Evolutionary conservation across 2,113 vertebrate species (phyloP).

Genomic region (Lepus americanus): DNA sequence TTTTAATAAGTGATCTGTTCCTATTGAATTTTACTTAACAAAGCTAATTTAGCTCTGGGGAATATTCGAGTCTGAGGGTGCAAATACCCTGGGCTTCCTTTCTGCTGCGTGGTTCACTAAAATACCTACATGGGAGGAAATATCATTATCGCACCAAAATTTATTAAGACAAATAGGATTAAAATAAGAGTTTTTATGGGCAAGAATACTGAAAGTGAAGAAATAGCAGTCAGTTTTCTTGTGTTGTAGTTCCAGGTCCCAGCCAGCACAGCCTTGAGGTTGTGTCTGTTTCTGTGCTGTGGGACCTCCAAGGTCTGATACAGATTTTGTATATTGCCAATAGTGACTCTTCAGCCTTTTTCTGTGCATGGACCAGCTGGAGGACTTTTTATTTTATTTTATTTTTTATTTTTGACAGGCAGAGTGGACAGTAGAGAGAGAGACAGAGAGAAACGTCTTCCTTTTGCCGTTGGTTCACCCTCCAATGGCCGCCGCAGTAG

Average conservation of each 20-base stretch:
- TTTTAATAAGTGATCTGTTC: not conserved
- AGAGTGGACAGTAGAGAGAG: no score
- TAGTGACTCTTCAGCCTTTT: not conserved
- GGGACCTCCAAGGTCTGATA: not conserved
- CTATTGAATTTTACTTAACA: constrained; percentile 1
- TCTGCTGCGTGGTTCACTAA: not conserved
- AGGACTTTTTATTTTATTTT: not conserved
- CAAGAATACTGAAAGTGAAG: not conserved
- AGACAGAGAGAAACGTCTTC: no score
- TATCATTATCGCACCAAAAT: not conserved
- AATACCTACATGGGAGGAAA: not conserved
- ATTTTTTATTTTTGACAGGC: no score
- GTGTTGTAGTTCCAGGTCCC: not conserved
- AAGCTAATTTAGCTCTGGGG: not conserved
- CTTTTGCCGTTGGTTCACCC: no score
- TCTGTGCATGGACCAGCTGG: no score
- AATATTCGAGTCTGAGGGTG: not conserved
- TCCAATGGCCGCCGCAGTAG: no score
- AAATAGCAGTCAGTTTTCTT: not conserved
- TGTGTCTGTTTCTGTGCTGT: not conserved
- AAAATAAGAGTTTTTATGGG: not conserved
- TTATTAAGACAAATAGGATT: not conserved
- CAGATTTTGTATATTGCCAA: not conserved
- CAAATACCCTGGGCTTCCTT: not conserved
- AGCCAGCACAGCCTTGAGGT: no score